Base-by-base conservation (phyloP, 2,888 invertebrate genomes). In the Eilema caniola region DNA sequence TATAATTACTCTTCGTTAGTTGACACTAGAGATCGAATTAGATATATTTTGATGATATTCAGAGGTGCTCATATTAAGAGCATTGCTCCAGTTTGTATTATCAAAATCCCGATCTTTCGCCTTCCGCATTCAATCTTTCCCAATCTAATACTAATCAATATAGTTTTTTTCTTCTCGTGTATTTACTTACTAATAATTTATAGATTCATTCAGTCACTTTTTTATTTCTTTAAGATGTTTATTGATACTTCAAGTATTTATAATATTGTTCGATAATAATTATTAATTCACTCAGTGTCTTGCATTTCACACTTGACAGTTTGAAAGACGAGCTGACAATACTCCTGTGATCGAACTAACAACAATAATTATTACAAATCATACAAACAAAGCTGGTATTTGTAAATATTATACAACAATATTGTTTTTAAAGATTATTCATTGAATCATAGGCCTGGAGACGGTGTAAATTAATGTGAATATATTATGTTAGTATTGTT, bases 381-480 rank as follows among this genome's bases (percentile, higher is more conserved):
- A 37, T 12, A 12, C 24, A 68, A 78, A 72, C 73, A 76, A 71
- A 71, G 70, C 62, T 68, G 67, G 73, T 71, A 69, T 78, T 76
- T 76, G 70, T 74, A 76, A 78, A 73, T 68, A 77, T 47, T 31
- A 31, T 11, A 61, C 24, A 47, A 53, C 53, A 57, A 41, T 64
- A 31, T 47, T 69, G 28, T 60, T 60, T 41, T 59, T 66, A 14
- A 24, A 66, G 28, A 61, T 53, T 53, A 24, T 37, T 61, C 12
- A n/a, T 25, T 37, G 14, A 1, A 28, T 33, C 7, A 57, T 24
- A 68, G 33, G 33, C 59, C 0, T 28, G 41, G 59, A 25, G 66
- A 1, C 41, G 14, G 66, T 37, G 25, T n/a, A 53, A 2, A 31
- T 31, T 20, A 4, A 16, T 59, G 14, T 24, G 23, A 25, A 3